Evolutionary conservation across 2,797 vertebrate genomes (phyloP), one percentile per base, ranked within the genome.

Genomic region (Siniperca scherzeri): DNA sequence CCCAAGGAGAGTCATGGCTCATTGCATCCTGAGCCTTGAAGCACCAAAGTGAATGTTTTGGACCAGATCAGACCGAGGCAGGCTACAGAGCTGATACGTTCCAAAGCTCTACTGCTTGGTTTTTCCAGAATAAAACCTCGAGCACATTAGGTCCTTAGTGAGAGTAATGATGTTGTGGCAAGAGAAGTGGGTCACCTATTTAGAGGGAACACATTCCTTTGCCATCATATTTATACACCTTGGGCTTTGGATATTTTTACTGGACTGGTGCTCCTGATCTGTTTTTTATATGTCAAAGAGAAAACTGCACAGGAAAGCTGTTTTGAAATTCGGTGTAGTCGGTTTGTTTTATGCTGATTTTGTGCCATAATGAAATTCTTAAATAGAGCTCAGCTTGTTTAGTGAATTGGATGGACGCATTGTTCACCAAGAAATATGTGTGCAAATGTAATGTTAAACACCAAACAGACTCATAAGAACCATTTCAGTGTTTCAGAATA

Each of bases 131-230:
- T 50, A 80, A 65, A 68, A 78, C 70, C 68, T 78, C 5, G 4
- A 79, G 70, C 42, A 77, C 60, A 74, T 67, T 61, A 27, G 70
- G 46, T 53, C 52, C 64, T 74, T 38, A 50, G 73, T 50, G 59
- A 82, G 84, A 87, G 60, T 81, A 75, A 89, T 85, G 77, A 81
- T 80, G 81, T 53, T 85, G 78, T 74, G 76, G 36, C 53, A 53
- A 70, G 33, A 88, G 57, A 92, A 85, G 59, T 83, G 77, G 78
- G 84, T 86, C 76, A 78, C 74, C 80, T 86, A 57, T 84, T 87
- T 67, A 76, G 62, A 6, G 16, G 52, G 17, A 0, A 36, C 57
- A 30, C 69, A 70, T 74, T 70, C 56, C n/a, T 65, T 68, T 56
- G 44, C 65, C 21, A 42, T 88, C n/a, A 71, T 30, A 30, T 74